Evolutionary conservation across 2,888 invertebrate genomes (phyloP).

Genomic region (Sinotaia quadrata): DNA sequence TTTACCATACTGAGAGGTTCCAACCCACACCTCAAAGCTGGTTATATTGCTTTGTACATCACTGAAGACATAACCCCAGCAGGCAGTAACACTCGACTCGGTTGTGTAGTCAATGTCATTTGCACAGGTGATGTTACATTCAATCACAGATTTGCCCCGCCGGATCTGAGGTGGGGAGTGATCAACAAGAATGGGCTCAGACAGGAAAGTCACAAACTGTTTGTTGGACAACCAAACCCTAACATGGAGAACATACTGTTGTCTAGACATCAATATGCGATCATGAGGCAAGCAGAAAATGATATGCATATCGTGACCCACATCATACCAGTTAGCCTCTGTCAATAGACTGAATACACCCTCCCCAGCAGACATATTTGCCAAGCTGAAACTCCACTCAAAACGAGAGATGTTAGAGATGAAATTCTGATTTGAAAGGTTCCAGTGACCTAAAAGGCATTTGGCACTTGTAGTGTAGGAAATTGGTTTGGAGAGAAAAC

Average conservation of each 20-base stretch:
- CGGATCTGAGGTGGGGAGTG: constrained; percentile 35
- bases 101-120: constrained; percentile 46
- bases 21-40: constrained; percentile 34
- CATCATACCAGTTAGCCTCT: constrained; percentile 43
- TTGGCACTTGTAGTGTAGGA: constrained; percentile 25
- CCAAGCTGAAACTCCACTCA: constrained; percentile 46
- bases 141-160: constrained; percentile 35
- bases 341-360: constrained; percentile 36
- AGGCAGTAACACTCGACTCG: constrained; percentile 38
- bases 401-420: constrained; percentile 30
- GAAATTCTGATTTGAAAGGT: not conserved
- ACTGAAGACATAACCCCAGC: constrained; percentile 43
- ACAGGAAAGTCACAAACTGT: constrained; percentile 29
- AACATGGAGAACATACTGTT: constrained; percentile 39
- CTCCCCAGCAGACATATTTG: constrained; percentile 33
- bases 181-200: constrained; percentile 36
- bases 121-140: constrained; percentile 35
- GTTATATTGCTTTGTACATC: constrained; percentile 37
- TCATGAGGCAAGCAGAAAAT: constrained; percentile 38
- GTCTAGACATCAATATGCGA: constrained; percentile 24
- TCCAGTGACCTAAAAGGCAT: constrained; percentile 41
- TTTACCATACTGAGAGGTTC: constrained; percentile 39
- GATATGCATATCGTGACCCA: constrained; percentile 28
- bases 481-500: not conserved
- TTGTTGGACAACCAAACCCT: constrained; percentile 38